Base-by-base conservation (phyloP, 1,140 invertebrate species). In the Zaprionus camerounensis region DNA sequence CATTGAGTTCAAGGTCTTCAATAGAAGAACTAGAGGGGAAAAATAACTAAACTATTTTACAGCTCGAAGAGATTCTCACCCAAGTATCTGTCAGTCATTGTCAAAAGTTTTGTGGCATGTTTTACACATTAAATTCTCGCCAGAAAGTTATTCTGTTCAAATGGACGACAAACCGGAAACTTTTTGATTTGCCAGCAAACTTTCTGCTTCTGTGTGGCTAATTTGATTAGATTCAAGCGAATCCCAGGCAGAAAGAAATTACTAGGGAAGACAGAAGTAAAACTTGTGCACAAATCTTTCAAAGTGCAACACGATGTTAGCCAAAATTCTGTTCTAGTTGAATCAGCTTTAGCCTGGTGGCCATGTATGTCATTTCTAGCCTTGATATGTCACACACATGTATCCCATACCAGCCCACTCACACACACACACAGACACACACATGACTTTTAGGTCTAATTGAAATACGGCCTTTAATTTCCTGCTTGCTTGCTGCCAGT, bases 201-300 rank as follows among this genome's bases (percentile, higher is more conserved):
- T 74, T 57, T 87, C 71, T 56, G 34, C 20, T 66, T 61, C 70
- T 71, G 34, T 66, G 59, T 70, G 38, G 70, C 46, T 83, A 87
- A 90, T 85, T 90, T 81, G 70, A 90, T 88, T 77, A 91, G 76
- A 59, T 65, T 65, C 49, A 70, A 61, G 51, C 6, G 38, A 79
- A 53, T 41, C 24, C 38, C 22, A 36, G 28, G 9, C 12, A 24
- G 5, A 31, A 13, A 65, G 15, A 46, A 61, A 41, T 26, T 17
- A 49, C n/a, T 64, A 51, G 24, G 22, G 5, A 22, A 56, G 13
- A 46, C 15, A 34, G 38, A 13, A n/a, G 9, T 41, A 15, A 6
- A 58, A 51, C 15, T 57, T 74, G 58, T 38, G 66, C 26, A 34
- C 13, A 71, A 82, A 70, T 81, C 41, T 75, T 56, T 17, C 12